phyloP scores from a whole-genome alignment of 2,113 vertebrate species.

The Pogona vitticeps region DNA sequence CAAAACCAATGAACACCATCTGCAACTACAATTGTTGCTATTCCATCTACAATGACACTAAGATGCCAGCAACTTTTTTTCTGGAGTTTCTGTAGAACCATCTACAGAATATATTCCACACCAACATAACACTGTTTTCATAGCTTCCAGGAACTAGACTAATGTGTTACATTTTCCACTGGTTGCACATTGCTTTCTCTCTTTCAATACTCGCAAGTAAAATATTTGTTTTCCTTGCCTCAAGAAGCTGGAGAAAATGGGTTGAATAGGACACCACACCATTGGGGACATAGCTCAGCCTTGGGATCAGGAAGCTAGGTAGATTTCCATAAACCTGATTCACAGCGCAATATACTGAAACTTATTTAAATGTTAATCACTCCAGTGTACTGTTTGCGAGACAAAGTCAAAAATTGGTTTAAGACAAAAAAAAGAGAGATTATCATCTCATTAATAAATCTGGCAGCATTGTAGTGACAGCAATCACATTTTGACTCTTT shows the following conservation, averaged over 20 bases:
- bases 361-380: slow-evolving; percentile 68
- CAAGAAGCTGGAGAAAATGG: background rate
- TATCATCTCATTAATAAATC: slow-evolving; percentile 75
- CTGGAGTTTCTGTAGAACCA: background rate
- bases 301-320: slow-evolving; percentile 13
- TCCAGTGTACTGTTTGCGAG: slow-evolving; percentile 67
- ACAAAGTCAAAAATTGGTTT: slow-evolving; percentile 57
- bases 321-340: slow-evolving; percentile 58
- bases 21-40: background rate
- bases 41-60: background rate
- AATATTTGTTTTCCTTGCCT: background rate
- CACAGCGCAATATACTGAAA: slow-evolving; percentile 44
- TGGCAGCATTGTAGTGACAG: slow-evolving; percentile 62
- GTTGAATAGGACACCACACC: background rate
- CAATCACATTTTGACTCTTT: slow-evolving; percentile 75
- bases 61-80: background rate
- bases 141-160: background rate
- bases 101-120: background rate
- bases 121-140: background rate
- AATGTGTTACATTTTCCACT: background rate
- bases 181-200: background rate
- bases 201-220: background rate
- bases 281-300: background rate
- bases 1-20: too few species aligned
- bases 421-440: slow-evolving; percentile 31